Percentiles rank a stretch among this genome's conserved stretches.
These are phyloP conservation scores for Smithornis capensis DNA, from an alignment of 2,113 vertebrate species.

Conservation along the genomic window DNA sequence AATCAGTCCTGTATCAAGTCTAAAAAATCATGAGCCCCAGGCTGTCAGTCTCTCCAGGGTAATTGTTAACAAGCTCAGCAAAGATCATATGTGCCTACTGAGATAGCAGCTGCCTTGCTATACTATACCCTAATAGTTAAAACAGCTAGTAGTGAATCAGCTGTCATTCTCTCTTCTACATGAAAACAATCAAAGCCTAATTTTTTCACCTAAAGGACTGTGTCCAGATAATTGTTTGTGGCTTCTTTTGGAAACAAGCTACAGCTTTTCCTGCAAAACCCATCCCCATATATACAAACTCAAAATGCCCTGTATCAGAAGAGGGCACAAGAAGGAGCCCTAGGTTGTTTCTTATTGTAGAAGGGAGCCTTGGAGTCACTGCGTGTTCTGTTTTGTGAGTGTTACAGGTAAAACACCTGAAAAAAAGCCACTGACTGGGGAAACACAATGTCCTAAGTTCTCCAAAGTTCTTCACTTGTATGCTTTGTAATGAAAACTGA, in stretches of 20 bases:
- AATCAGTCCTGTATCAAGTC: not conserved
- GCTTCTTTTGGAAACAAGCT: not conserved
- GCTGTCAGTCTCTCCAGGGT: not conserved
- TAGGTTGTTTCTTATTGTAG: not conserved
- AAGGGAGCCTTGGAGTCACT: not conserved
- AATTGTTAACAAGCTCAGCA: not conserved
- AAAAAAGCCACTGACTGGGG: not conserved
- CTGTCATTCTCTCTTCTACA: not conserved
- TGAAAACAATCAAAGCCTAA: not conserved
- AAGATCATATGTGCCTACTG: not conserved
- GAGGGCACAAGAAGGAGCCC: not conserved
- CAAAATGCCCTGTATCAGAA: not conserved
- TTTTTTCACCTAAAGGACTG: not conserved
- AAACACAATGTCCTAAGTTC: not conserved
- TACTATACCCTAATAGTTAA: not conserved
- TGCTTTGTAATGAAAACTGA: not conserved
- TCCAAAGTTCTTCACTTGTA: not conserved
- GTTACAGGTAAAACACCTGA: not conserved
- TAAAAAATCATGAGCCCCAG: not conserved
- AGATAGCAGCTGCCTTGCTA: not conserved
- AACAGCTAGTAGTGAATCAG: not conserved
- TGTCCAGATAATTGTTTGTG: not conserved
- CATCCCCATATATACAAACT: not conserved
- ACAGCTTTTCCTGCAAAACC: not conserved
- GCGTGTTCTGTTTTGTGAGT: not conserved